phyloP scores from a whole-genome alignment of 2,797 vertebrate genomes.

The Sciaenops ocellatus region DNA sequence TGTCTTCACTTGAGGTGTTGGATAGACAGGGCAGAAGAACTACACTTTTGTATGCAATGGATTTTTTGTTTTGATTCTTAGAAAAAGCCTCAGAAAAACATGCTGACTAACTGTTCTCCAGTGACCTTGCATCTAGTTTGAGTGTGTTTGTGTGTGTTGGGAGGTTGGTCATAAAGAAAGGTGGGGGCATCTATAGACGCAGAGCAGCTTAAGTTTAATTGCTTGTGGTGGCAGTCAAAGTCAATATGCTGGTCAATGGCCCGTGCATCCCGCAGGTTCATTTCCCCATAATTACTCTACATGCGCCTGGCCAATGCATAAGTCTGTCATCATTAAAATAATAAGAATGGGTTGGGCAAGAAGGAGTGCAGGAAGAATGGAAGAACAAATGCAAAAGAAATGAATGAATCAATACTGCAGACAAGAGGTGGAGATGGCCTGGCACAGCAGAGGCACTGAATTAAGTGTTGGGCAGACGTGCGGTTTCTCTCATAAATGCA shows the following conservation, averaged over 20 bases:
- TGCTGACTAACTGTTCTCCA: constrained; percentile 65
- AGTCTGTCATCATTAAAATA: constrained; percentile 87
- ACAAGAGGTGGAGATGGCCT: constrained; percentile 49
- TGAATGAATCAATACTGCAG: constrained; percentile 68
- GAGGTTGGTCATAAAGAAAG: constrained; percentile 59
- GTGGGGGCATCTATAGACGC: constrained; percentile 75
- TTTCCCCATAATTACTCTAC: constrained; percentile 88
- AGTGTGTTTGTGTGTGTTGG: constrained; percentile 45
- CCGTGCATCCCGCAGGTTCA: constrained; percentile 84
- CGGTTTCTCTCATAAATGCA: constrained; percentile 18
- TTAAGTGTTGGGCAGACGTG: constrained; percentile 11
- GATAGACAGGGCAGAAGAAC: neutral
- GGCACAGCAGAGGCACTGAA: constrained; percentile 28
- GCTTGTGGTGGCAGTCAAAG: constrained; percentile 87
- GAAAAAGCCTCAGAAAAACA: constrained; percentile 36
- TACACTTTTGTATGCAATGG: constrained; percentile 3
- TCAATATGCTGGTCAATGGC: constrained; percentile 88
- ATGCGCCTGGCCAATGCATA: constrained; percentile 81
- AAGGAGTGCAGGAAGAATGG: constrained; percentile 51
- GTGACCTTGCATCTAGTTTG: constrained; percentile 64
- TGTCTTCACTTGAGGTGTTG: constrained; percentile 7
- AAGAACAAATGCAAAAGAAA: constrained; percentile 71
- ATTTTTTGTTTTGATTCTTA: constrained; percentile 33
- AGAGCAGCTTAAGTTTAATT: constrained; percentile 85
- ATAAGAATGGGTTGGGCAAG: constrained; percentile 72